Percentiles rank a stretch among this genome's conserved stretches.
Evolutionary conservation across 2,113 vertebrate genomes (phyloP).

Genomic region (Albula goreensis): DNA sequence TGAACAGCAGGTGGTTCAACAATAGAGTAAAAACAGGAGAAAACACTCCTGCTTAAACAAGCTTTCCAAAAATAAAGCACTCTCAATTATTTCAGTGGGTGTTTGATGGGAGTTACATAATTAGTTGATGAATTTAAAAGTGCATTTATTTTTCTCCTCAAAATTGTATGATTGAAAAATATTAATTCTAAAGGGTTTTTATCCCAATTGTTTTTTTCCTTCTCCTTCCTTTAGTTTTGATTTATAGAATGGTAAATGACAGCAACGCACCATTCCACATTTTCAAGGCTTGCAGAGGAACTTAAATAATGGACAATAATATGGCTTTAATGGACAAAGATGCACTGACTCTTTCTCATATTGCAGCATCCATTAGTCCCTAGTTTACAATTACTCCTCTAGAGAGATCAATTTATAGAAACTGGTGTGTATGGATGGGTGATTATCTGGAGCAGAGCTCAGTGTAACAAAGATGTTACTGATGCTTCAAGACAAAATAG

Average conservation of each 20-base stretch:
- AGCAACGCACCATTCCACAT: not conserved
- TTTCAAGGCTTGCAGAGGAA: not conserved
- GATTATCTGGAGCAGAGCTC: conserved; percentile 18
- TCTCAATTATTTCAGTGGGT: not conserved
- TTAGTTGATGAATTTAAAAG: not conserved
- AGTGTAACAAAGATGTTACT: conserved; percentile 30
- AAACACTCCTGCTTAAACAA: not conserved
- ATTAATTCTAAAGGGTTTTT: not conserved
- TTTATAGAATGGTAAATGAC: not conserved
- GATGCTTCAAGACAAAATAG: conserved; percentile 21
- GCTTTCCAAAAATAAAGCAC: not conserved
- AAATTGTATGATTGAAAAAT: not conserved
- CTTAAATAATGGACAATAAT: not conserved
- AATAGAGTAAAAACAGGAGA: conserved; percentile 14
- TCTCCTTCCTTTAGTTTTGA: not conserved
- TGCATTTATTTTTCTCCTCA: not conserved
- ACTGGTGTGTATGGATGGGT: conserved; percentile 12
- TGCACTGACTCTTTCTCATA: not conserved
- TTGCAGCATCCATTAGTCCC: not conserved
- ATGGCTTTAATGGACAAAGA: conserved; percentile 3
- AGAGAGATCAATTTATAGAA: conserved; percentile 5
- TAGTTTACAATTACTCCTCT: not conserved
- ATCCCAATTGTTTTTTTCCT: not conserved
- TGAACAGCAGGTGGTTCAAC: conserved; percentile 28
- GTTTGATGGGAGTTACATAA: not conserved